These are phyloP conservation scores for Australoheros facetus DNA, from an alignment of 2,797 vertebrate genomes.

Conservation along the genomic window DNA sequence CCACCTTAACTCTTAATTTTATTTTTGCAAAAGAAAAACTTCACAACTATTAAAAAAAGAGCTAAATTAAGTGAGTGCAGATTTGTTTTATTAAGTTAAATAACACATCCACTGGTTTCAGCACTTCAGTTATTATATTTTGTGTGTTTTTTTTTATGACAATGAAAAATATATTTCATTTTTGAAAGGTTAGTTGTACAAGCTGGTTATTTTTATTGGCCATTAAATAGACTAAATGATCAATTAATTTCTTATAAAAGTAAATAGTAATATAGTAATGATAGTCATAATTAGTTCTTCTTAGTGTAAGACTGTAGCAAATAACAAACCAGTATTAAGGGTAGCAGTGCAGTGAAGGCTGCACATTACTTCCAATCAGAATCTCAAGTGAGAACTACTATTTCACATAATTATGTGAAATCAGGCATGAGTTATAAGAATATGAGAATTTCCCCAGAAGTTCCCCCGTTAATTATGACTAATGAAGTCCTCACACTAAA, in stretches of 20 bases:
- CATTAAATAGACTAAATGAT: background rate
- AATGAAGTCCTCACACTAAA: conserved; percentile 40
- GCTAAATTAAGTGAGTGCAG: too few species aligned
- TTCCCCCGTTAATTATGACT: conserved; percentile 15
- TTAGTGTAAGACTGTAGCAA: background rate
- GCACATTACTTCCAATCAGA: background rate
- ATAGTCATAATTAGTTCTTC: background rate
- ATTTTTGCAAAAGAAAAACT: background rate
- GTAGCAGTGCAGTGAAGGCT: background rate
- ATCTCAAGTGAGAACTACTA: background rate
- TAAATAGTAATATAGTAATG: background rate
- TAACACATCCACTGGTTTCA: background rate
- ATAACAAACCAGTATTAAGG: background rate
- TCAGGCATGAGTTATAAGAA: background rate
- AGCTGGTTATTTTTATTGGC: background rate
- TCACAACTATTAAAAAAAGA: too few species aligned
- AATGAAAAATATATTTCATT: background rate
- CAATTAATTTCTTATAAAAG: background rate
- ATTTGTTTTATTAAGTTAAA: background rate
- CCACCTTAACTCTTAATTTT: background rate
- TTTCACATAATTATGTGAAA: conserved; percentile 13
- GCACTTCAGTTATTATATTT: background rate
- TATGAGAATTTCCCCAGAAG: background rate
- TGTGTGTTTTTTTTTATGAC: background rate
- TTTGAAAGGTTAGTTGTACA: background rate